Evolutionary conservation across 2,888 invertebrate genomes (phyloP).

Genomic region (Colletes collaris): DNA sequence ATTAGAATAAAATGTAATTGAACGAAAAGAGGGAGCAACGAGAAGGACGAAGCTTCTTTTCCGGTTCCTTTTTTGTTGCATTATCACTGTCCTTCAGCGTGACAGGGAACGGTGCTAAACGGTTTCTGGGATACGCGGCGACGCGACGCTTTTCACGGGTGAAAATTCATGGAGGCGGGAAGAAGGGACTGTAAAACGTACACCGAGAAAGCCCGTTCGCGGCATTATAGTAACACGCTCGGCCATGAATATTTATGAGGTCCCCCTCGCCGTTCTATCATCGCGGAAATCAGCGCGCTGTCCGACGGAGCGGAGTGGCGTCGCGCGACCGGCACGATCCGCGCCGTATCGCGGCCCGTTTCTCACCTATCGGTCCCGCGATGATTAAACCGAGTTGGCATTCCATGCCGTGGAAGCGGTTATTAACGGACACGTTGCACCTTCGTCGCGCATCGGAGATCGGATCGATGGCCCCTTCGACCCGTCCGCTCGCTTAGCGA

Average conservation of each 20-base stretch:
- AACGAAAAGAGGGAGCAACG: too few relatives aligned
- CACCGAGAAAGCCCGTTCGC: conserved; percentile 29
- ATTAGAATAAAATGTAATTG: too few relatives aligned
- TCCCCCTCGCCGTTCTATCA: conserved; percentile 29
- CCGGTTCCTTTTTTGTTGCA: too few relatives aligned
- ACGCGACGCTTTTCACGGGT: conserved; percentile 12
- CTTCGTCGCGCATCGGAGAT: conserved; percentile 58
- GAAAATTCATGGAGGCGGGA: conserved; percentile 22
- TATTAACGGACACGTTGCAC: conserved; percentile 68
- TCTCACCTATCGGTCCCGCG: conserved; percentile 50
- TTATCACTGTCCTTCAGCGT: not conserved
- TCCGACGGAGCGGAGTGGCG: conserved; percentile 15
- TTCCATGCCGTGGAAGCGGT: conserved; percentile 62
- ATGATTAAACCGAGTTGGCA: conserved; percentile 68
- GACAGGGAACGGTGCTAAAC: not conserved
- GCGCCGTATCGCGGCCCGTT: conserved; percentile 43
- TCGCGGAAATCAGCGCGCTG: conserved; percentile 41
- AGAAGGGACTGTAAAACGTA: conserved; percentile 1
- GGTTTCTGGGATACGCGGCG: conserved; percentile 7
- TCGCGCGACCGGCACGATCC: conserved; percentile 27
- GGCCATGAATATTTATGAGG: conserved; percentile 47
- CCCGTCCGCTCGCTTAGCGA: conserved; percentile 19
- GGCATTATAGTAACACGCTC: conserved; percentile 45
- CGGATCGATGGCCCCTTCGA: conserved; percentile 59
- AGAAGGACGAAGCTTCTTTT: too few relatives aligned